phyloP scores from a whole-genome alignment of 2,797 vertebrate genomes.

The Darevskia nairensis region DNA sequence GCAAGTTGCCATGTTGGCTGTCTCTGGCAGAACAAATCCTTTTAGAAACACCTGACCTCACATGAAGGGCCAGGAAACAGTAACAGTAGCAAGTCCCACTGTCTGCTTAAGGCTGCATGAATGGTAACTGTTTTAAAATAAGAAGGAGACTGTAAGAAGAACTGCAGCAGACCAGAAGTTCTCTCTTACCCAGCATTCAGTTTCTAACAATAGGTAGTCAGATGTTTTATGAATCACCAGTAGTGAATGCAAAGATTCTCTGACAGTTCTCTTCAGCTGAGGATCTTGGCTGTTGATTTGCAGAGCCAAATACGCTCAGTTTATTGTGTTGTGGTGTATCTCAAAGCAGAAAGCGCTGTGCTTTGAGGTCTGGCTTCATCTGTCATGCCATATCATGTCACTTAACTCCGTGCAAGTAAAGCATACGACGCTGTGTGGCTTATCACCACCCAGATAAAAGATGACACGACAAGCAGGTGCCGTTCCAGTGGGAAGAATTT shows the following conservation, averaged over 20 bases:
- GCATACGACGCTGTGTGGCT: neutral
- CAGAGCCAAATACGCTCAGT: neutral
- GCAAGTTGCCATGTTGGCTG: no score
- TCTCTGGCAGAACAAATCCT: neutral
- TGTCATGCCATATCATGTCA: slow-evolving; percentile 23
- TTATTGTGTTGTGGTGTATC: neutral
- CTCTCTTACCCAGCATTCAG: neutral
- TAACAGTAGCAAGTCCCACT: no score
- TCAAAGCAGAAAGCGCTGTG: neutral
- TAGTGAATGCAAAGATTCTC: neutral
- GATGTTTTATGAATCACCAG: neutral
- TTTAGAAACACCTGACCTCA: neutral
- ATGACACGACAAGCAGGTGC: neutral
- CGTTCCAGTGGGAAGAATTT: neutral
- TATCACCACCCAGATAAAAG: neutral
- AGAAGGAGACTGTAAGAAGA: neutral
- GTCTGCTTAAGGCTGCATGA: neutral
- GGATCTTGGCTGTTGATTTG: neutral
- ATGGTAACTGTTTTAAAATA: neutral
- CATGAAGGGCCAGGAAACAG: neutral
- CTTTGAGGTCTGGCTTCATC: slow-evolving; percentile 23
- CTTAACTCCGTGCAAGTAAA: neutral
- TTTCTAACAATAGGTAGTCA: neutral
- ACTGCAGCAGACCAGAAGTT: neutral
- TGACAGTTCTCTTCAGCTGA: neutral